Evolutionary conservation across 2,888 invertebrate genomes (phyloP), one percentile per base, ranked within the genome.

Genomic region (Morpho deidamia): DNA sequence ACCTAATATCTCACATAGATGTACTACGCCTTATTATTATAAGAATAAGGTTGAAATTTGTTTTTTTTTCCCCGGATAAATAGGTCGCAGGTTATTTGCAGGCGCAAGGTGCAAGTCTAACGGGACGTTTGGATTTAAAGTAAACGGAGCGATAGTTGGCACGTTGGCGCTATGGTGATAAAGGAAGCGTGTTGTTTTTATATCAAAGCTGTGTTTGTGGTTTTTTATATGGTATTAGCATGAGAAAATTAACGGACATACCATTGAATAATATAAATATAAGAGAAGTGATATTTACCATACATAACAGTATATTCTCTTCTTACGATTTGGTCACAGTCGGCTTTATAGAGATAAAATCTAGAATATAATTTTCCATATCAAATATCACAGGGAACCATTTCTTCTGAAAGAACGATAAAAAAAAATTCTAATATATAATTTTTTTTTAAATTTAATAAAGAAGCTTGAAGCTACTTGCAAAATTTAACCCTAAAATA

Each of bases 21-120:
- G 46, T 9, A 9, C 8, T 43, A 39, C 40, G n/a, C 44, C 51
- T 39, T 70, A 69, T 56, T 7, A 0, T 0, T 1, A 2, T 12
- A 0, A 0, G 0, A 1, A 44, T 59, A 69, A 53, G 49, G 58
- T 50, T 41, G 7, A 63, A 51, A 61, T 47, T 70, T 3, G 55
- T 7, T 86, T 83, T 82, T 77, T 74, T 63, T 58, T 56, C 60
- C 67, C 79, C 76, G 81, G 81, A 83, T 82, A 83, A 83, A 79
- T 81, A 85, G 86, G 86, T 87, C 86, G 85, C 86, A 88, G 87
- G 88, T 88, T 88, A 86, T 84, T 84, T 84, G 80, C 77, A 72
- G 76, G 72, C 74, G 88, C 89, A 89, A 88, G 89, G 89, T 89
- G 89, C 83, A 81, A 71, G 65, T 60, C 69, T 84, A 87, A 88